Evolutionary conservation across 2,888 invertebrate species (phyloP).

Genomic region (Eupeodes latifasciatus): DNA sequence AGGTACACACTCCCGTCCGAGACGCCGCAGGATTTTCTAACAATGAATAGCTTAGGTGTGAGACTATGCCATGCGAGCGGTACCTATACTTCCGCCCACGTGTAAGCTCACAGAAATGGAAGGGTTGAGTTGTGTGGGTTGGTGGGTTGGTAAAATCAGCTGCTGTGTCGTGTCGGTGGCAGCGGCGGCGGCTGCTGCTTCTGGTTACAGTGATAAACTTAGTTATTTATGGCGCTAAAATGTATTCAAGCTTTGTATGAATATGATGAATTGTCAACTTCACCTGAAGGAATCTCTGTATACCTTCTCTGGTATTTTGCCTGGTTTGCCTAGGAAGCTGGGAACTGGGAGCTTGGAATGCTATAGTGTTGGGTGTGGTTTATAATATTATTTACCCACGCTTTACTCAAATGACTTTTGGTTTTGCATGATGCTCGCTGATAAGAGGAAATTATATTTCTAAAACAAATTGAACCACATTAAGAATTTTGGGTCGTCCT

Average conservation of each 20-base stretch:
- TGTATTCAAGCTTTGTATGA: constrained; percentile 68
- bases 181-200: neutral
- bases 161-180: constrained; percentile 3
- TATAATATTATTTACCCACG: constrained; percentile 46
- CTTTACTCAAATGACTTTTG: constrained; percentile 46
- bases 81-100: no score
- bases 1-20: neutral
- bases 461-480: constrained; percentile 53
- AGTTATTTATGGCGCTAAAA: constrained; percentile 68
- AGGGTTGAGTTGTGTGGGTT: constrained; percentile 17
- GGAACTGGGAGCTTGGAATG: no score
- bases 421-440: constrained; percentile 45
- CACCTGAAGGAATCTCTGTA: neutral
- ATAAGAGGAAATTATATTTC: constrained; percentile 68
- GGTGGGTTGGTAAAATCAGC: constrained; percentile 45
- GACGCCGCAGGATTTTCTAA: constrained; percentile 47
- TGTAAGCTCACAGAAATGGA: constrained; percentile 1
- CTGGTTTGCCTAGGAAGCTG: neutral
- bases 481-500: constrained; percentile 5
- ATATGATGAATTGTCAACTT: constrained; percentile 68
- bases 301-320: neutral
- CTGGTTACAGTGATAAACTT: constrained; percentile 69
- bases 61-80: neutral
- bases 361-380: constrained; percentile 32
- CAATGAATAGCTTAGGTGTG: constrained; percentile 9